Evolutionary conservation across 2,797 vertebrate species (phyloP).

Genomic region (Vultur gryphus): DNA sequence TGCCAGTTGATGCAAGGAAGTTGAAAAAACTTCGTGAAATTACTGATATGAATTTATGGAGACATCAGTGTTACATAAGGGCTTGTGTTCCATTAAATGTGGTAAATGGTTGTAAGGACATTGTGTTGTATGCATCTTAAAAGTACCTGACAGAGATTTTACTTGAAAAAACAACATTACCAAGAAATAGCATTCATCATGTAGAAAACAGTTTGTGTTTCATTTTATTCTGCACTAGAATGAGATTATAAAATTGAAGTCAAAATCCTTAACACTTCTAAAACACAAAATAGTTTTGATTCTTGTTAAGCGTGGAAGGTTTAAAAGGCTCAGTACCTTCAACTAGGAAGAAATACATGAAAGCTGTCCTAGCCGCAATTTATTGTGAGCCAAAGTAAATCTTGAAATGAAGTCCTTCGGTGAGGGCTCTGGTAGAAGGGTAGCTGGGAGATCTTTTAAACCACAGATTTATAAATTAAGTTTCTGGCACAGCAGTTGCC

Average conservation of each 20-base stretch:
- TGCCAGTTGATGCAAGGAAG: not conserved
- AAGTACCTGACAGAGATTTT: slow-evolving; percentile 10
- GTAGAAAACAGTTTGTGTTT: not conserved
- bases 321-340: not conserved
- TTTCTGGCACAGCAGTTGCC: not conserved
- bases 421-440: not conserved
- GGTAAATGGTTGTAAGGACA: not conserved
- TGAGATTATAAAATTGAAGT: not conserved
- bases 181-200: not conserved
- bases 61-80: not conserved
- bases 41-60: not conserved
- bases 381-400: not conserved
- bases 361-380: not conserved
- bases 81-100: not conserved
- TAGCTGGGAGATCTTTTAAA: not conserved
- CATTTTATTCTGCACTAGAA: not conserved
- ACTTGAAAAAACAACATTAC: not conserved
- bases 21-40: not conserved
- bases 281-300: not conserved
- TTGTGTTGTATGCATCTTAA: not conserved
- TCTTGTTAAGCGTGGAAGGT: not conserved
- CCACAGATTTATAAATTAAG: not conserved
- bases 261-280: not conserved
- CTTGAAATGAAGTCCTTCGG: not conserved
- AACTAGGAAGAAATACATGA: not conserved